These are phyloP conservation scores for Drosophila austrosaltans DNA, from an alignment of 2,888 invertebrate species.

Conservation along the genomic window DNA sequence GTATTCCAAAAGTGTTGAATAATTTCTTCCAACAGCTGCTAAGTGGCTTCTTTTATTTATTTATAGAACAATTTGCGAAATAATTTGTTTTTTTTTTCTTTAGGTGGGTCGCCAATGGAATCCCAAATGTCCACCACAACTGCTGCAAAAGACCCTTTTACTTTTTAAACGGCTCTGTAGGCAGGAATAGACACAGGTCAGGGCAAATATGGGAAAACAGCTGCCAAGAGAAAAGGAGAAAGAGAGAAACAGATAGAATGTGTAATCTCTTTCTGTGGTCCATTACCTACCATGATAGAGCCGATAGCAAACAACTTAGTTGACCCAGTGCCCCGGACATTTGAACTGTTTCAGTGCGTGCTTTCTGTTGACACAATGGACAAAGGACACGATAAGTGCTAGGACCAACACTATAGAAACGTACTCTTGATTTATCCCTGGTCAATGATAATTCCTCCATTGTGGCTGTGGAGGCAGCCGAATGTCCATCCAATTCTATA, in stretches of 20 bases:
- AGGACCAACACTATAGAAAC: slow-evolving; percentile 81
- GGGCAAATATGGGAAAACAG: slow-evolving; percentile 81
- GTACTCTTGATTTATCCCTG: slow-evolving; percentile 67
- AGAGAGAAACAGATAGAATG: not conserved
- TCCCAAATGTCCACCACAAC: slow-evolving; percentile 82
- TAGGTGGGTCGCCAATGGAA: slow-evolving; percentile 78
- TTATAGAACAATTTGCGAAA: slow-evolving; percentile 51
- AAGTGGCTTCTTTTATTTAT: slow-evolving; percentile 48
- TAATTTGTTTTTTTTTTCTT: not conserved
- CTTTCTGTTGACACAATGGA: slow-evolving; percentile 75
- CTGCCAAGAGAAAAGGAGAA: slow-evolving; percentile 53
- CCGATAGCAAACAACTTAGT: slow-evolving; percentile 75
- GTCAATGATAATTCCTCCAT: slow-evolving; percentile 40
- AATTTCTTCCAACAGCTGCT: slow-evolving; percentile 47
- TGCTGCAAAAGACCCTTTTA: slow-evolving; percentile 81
- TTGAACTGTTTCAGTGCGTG: slow-evolving; percentile 76
- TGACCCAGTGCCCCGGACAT: slow-evolving; percentile 76
- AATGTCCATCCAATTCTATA: slow-evolving; percentile 44
- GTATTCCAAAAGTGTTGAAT: not conserved
- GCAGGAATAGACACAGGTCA: slow-evolving; percentile 78
- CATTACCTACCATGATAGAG: slow-evolving; percentile 76
- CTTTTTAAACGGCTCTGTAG: slow-evolving; percentile 79
- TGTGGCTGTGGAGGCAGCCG: slow-evolving; percentile 51
- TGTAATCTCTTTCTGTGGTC: not conserved
- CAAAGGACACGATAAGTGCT: slow-evolving; percentile 76